Conservation (phyloP, 1,140 invertebrate genomes). For the Drosophila sturtevanti region DNA sequence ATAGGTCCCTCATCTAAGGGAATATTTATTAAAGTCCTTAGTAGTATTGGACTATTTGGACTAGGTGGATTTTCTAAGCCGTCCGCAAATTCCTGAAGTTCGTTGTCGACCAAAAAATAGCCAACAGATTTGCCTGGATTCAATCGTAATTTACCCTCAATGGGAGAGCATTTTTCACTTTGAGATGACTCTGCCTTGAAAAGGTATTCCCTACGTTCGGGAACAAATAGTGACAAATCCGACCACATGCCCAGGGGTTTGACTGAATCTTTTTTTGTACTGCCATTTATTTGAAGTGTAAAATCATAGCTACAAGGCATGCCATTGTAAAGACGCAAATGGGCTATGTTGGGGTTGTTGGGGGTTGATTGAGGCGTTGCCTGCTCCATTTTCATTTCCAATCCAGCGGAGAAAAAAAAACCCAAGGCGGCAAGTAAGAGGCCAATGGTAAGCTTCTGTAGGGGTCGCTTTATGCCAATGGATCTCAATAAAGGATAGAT, state of each 20-base stretch:
- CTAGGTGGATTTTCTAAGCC: conserved; percentile 35
- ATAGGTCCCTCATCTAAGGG: conserved; percentile 46
- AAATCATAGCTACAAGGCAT: conserved; percentile 83
- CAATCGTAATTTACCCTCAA: conserved; percentile 46
- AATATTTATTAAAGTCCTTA: conserved; percentile 63
- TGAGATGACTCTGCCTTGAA: conserved; percentile 31
- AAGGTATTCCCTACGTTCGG: conserved; percentile 17
- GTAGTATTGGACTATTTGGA: conserved; percentile 10
- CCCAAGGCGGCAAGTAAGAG: conserved; percentile 91
- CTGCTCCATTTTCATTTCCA: conserved; percentile 91
- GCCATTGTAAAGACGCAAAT: conserved; percentile 89
- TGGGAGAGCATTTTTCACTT: conserved; percentile 33
- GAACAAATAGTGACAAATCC: conserved; percentile 35
- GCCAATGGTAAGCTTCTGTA: conserved; percentile 92
- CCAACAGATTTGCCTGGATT: conserved; percentile 81
- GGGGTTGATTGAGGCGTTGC: conserved; percentile 84
- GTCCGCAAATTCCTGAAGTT: conserved; percentile 61
- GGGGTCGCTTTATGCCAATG: conserved; percentile 83
- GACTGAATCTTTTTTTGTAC: neutral
- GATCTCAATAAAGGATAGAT: conserved; percentile 87
- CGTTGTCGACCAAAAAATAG: conserved; percentile 69
- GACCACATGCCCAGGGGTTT: conserved; percentile 64
- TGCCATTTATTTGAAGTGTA: neutral
- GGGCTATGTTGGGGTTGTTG: conserved; percentile 84
- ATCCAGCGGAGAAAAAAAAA: conserved; percentile 93